phyloP scores from a whole-genome alignment of 1,140 invertebrate genomes.

The Drosophila littoralis region DNA sequence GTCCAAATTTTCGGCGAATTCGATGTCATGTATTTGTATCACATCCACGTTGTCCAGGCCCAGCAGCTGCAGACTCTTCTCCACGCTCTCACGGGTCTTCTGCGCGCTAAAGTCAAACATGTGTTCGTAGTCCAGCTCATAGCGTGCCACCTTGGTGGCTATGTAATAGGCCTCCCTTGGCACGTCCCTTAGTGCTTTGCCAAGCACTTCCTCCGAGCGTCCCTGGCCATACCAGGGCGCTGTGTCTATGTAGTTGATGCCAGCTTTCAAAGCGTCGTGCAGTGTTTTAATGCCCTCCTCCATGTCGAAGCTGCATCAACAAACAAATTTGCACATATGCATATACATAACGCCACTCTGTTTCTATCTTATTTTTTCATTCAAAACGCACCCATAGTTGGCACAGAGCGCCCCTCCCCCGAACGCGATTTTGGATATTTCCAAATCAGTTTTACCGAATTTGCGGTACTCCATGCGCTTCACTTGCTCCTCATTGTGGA shows the following conservation, averaged over 20 bases:
- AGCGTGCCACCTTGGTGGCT: constrained; percentile 95
- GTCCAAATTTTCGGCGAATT: constrained; percentile 92
- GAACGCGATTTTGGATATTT: constrained; percentile 86
- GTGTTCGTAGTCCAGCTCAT: constrained; percentile 88
- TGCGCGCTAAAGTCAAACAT: constrained; percentile 96
- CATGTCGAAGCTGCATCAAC: constrained; percentile 85
- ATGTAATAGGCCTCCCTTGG: constrained; percentile 94
- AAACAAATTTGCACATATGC: background rate
- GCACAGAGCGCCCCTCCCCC: constrained; percentile 84
- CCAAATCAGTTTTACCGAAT: constrained; percentile 86
- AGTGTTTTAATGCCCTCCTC: constrained; percentile 89
- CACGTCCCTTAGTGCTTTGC: constrained; percentile 91
- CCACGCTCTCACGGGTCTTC: constrained; percentile 90
- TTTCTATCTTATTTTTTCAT: constrained; percentile 5
- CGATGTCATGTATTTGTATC: constrained; percentile 95
- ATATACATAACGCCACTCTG: background rate
- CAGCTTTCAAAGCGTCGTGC: constrained; percentile 89
- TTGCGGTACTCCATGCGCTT: constrained; percentile 86
- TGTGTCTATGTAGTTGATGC: constrained; percentile 98
- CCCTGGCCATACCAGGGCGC: constrained; percentile 96
- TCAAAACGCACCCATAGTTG: constrained; percentile 51
- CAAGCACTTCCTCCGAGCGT: constrained; percentile 91
- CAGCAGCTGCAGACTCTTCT: constrained; percentile 90
- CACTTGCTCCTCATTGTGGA: constrained; percentile 86
- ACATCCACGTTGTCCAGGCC: constrained; percentile 94